Percentiles rank a stretch among this genome's conserved stretches.
Evolutionary conservation across 2,888 invertebrate species (phyloP).

Genomic region (Andrena chrysosceles): DNA sequence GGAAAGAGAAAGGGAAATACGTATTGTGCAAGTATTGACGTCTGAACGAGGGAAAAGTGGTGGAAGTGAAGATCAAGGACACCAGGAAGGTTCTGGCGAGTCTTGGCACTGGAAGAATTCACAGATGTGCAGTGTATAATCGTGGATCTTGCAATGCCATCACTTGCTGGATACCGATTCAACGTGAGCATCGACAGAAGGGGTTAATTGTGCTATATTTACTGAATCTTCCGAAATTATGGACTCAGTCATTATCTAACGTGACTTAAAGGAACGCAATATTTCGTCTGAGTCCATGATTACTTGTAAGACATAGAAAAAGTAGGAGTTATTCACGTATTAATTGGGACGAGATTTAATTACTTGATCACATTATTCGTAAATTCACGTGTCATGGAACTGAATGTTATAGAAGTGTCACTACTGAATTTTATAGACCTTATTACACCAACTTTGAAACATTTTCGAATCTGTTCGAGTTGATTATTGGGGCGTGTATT

Average conservation of each 20-base stretch:
- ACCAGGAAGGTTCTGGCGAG: constrained; percentile 80
- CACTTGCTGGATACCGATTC: constrained; percentile 83
- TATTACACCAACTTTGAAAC: too few relatives aligned
- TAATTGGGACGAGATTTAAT: too few relatives aligned
- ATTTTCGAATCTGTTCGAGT: too few relatives aligned
- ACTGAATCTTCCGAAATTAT: background rate
- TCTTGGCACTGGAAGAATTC: constrained; percentile 85
- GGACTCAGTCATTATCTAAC: too few relatives aligned
- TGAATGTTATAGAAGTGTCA: too few relatives aligned
- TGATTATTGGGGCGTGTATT: too few relatives aligned
- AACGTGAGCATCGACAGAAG: constrained; percentile 45
- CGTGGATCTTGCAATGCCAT: constrained; percentile 85
- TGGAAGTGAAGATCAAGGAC: constrained; percentile 49
- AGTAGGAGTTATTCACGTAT: too few relatives aligned
- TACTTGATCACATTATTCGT: too few relatives aligned
- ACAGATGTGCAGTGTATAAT: constrained; percentile 84
- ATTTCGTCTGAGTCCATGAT: background rate
- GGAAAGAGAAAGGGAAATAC: constrained; percentile 44
- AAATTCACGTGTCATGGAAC: too few relatives aligned
- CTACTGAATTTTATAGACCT: too few relatives aligned
- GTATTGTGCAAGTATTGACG: constrained; percentile 2
- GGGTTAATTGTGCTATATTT: background rate
- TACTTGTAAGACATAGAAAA: too few relatives aligned
- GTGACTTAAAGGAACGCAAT: background rate
- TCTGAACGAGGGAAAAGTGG: constrained; percentile 3